Base-by-base conservation (phyloP, 2,113 vertebrate genomes). In the Thamnaconus septentrionalis region DNA sequence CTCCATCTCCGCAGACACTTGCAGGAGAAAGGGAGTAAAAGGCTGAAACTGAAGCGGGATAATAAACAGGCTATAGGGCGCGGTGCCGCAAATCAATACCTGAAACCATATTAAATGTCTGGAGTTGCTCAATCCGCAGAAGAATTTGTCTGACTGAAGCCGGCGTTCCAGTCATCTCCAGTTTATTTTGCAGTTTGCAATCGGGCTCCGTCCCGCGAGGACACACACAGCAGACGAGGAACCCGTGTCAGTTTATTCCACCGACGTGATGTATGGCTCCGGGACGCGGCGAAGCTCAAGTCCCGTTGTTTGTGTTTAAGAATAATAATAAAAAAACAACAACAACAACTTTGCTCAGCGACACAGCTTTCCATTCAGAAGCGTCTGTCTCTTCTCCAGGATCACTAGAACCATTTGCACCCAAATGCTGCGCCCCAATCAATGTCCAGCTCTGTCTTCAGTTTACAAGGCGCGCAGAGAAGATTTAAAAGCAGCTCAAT, bases 71-170 rank as follows among this genome's bases (percentile, higher is more conserved):
- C 82, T 84, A 78, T 74, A 80, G 81, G 81, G 72, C 76, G 64
- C 75, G 79, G 73, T 76, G 71, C 79, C n/a, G 49, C 82, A 80
- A 78, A 88, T 90, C 89, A 85, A 89, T 86, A 87, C 68, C 66
- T 70, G 66, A 76, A 84, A 79, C 81, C 69, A 79, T 85, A 85
- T 87, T 87, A 84, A 85, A 87, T 83, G 86, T 84, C 81, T 85
- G 69, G 56, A 82, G 71, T 79, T 68, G 64, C 75, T 85, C 85
- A 76, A 82, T 84, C 81, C 68, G 50, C 72, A 52, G 78, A n/a
- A 73, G 83, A 81, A 79, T 90, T 68, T 82, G 81, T 85, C 86
- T 72, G 75, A 77, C 72, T 69, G 64, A 75, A 74, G 71, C 54
- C 63, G 45, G 71, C 70, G 51, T 80, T 79, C 64, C 43, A 75